Percentiles rank a stretch among this genome's conserved stretches.
Evolutionary conservation across 1,140 invertebrate species (phyloP).

Genomic region (Brachionus paranguensis): DNA sequence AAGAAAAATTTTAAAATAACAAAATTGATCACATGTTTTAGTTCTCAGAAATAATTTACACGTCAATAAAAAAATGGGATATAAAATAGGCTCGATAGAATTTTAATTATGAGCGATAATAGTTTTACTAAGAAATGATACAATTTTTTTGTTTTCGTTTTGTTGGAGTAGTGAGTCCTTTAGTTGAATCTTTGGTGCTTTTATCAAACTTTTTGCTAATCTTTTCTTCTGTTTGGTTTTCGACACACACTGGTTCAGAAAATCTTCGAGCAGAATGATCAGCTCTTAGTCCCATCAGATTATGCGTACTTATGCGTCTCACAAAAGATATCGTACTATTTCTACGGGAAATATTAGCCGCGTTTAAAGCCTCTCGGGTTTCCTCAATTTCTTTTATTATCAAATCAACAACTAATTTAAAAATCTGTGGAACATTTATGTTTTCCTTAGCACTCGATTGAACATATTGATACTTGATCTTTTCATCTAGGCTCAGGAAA

Average conservation of each 20-base stretch:
- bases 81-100: not conserved
- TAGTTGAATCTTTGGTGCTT: not conserved
- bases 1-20: not conserved
- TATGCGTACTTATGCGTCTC: not conserved
- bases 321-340: slow-evolving; percentile 31
- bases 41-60: slow-evolving; percentile 18
- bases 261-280: not conserved
- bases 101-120: not conserved
- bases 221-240: not conserved
- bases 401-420: not conserved
- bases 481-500: not conserved
- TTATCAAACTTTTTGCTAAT: slow-evolving; percentile 1
- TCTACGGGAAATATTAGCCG: not conserved
- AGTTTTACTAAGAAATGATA: not conserved
- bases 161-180: not conserved
- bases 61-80: not conserved
- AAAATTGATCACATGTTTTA: not conserved
- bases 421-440: slow-evolving; percentile 19
- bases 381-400: slow-evolving; percentile 31
- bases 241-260: not conserved
- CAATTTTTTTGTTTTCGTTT: slow-evolving; percentile 37
- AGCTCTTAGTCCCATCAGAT: not conserved
- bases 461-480: not conserved
- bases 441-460: slow-evolving; percentile 34
- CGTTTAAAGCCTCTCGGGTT: not conserved